Percentiles rank a stretch among this genome's conserved stretches.
Evolutionary conservation across 2,888 invertebrate species (phyloP).

Genomic region (Nemapogon koenigi): DNA sequence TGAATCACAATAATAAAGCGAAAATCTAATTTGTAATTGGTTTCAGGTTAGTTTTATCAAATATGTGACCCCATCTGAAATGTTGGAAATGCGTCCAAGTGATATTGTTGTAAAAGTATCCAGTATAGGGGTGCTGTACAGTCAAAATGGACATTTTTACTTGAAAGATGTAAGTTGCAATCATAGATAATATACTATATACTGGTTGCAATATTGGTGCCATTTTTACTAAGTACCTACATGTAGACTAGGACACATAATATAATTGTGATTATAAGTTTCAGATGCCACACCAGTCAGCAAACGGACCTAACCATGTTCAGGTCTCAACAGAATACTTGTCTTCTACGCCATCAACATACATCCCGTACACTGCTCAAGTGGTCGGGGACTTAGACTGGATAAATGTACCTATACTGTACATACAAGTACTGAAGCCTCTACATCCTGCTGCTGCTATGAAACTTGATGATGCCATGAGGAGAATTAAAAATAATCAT

Average conservation of each 20-base stretch:
- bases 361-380: slow-evolving; percentile 42
- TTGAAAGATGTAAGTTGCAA: slow-evolving; percentile 33
- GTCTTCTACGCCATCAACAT: no score
- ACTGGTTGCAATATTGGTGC: no score
- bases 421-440: slow-evolving; percentile 39
- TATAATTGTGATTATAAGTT: no score
- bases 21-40: no score
- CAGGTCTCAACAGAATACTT: no score
- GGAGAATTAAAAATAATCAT: slow-evolving; percentile 21
- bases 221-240: no score
- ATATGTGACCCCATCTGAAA: not conserved
- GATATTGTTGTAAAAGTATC: slow-evolving; percentile 31
- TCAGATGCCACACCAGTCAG: no score
- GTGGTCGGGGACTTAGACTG: slow-evolving; percentile 43
- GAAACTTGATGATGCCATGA: slow-evolving; percentile 25
- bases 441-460: slow-evolving; percentile 20
- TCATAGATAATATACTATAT: no score
- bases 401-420: slow-evolving; percentile 36
- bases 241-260: no score
- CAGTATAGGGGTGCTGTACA: slow-evolving; percentile 38
- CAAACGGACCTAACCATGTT: no score
- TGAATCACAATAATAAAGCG: no score
- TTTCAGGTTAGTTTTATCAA: not conserved
- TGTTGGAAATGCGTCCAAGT: no score
- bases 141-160: slow-evolving; percentile 32